These are phyloP conservation scores for Aspidoscelis tigris DNA, from an alignment of 2,113 vertebrate species.

Conservation along the genomic window DNA sequence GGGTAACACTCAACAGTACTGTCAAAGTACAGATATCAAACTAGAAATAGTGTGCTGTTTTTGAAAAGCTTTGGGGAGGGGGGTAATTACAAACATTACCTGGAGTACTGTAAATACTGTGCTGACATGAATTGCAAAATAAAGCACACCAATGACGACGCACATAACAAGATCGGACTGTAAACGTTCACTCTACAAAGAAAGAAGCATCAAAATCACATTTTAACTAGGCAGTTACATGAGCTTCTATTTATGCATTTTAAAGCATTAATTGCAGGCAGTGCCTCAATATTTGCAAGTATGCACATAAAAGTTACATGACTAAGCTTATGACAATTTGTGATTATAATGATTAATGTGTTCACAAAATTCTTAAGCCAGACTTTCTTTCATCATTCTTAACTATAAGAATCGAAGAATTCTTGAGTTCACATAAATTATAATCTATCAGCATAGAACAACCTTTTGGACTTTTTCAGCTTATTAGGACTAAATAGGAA, in stretches of 20 bases:
- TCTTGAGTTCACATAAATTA: neutral
- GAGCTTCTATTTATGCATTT: neutral
- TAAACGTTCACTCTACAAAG: slow-evolving; percentile 88
- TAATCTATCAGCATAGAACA: no score
- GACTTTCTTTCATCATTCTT: neutral
- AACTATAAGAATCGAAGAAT: neutral
- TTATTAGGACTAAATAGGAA: no score
- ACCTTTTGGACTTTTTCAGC: no score
- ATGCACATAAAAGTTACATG: no score
- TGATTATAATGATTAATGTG: neutral
- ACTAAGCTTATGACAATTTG: no score
- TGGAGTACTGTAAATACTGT: slow-evolving; percentile 96
- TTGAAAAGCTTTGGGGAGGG: neutral
- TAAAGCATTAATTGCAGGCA: neutral
- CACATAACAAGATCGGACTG: slow-evolving; percentile 97
- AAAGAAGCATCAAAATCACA: slow-evolving; percentile 28
- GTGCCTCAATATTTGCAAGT: neutral
- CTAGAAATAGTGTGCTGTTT: slow-evolving; percentile 1
- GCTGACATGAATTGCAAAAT: slow-evolving; percentile 98
- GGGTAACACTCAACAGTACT: neutral
- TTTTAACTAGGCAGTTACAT: neutral
- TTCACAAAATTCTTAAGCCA: neutral
- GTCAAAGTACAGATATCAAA: neutral
- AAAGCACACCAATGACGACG: slow-evolving; percentile 92
- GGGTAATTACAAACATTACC: slow-evolving; percentile 75